Percentiles rank a stretch among this genome's conserved stretches.
Conservation (phyloP, 2,888 invertebrate genomes). For the Epinotia demarniana region DNA sequence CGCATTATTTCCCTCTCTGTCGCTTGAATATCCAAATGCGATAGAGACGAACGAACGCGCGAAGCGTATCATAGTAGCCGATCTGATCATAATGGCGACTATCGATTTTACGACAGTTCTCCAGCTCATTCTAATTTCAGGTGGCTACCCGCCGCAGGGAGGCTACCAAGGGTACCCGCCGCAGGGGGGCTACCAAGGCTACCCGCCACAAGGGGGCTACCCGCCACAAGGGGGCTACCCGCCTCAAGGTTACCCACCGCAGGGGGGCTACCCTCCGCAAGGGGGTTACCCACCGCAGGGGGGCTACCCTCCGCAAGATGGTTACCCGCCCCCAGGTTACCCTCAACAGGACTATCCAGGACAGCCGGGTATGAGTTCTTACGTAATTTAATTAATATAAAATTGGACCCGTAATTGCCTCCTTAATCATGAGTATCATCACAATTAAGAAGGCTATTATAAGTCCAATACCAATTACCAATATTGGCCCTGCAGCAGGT, state of each 20-base stretch:
- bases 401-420: no score
- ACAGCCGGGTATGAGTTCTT: neutral
- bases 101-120: neutral
- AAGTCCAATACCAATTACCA: no score
- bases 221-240: slow-evolving; percentile 9
- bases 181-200: slow-evolving; percentile 2
- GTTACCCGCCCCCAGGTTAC: neutral
- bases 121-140: neutral
- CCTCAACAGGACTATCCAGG: neutral
- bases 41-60: no score
- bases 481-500: no score
- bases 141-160: neutral
- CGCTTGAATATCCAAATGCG: no score
- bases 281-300: slow-evolving; percentile 4
- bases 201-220: slow-evolving; percentile 2
- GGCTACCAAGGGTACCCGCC: slow-evolving; percentile 4
- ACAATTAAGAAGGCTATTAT: no score
- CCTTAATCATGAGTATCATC: no score
- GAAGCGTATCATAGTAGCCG: no score
- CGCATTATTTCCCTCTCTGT: no score
- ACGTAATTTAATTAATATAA: no score
- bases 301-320: neutral
- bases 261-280: neutral
- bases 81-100: no score
- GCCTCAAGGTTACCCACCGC: neutral